These are phyloP conservation scores for Lophura nycthemera DNA, from an alignment of 2,113 vertebrate species.

Conservation along the genomic window DNA sequence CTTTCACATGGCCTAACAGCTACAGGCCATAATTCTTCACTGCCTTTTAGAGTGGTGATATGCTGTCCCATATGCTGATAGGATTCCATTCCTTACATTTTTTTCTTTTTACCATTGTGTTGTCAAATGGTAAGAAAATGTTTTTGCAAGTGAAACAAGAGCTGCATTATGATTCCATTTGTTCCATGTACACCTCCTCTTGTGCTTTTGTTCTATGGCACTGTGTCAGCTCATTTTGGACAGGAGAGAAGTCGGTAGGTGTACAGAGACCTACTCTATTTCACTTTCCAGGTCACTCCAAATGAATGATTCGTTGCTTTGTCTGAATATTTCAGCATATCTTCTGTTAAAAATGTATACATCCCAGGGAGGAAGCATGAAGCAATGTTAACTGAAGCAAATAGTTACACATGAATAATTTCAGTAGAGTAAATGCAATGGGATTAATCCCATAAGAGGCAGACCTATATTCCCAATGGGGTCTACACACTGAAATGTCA, in stretches of 20 bases:
- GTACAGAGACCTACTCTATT: not conserved
- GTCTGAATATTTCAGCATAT: conserved; percentile 44
- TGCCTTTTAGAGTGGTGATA: not conserved
- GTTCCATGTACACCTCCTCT: not conserved
- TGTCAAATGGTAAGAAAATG: not conserved
- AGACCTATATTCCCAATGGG: not conserved
- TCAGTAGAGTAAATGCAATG: not conserved
- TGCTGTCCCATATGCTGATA: no score
- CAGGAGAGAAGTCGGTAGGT: not conserved
- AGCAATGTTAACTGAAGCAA: not conserved
- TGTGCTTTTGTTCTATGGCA: not conserved
- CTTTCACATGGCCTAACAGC: not conserved
- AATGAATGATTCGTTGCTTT: conserved; percentile 37
- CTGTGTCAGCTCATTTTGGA: not conserved
- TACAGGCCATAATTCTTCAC: not conserved
- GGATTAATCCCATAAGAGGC: not conserved
- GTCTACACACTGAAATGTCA: not conserved
- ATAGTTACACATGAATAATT: not conserved
- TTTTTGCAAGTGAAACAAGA: not conserved
- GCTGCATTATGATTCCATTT: not conserved
- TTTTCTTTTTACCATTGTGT: not conserved
- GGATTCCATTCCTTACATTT: not conserved
- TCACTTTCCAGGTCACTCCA: not conserved
- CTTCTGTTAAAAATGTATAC: conserved; percentile 35
- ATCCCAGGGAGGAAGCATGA: not conserved